phyloP scores from a whole-genome alignment of 2,888 invertebrate species.

The Dermolepida albohirtum region DNA sequence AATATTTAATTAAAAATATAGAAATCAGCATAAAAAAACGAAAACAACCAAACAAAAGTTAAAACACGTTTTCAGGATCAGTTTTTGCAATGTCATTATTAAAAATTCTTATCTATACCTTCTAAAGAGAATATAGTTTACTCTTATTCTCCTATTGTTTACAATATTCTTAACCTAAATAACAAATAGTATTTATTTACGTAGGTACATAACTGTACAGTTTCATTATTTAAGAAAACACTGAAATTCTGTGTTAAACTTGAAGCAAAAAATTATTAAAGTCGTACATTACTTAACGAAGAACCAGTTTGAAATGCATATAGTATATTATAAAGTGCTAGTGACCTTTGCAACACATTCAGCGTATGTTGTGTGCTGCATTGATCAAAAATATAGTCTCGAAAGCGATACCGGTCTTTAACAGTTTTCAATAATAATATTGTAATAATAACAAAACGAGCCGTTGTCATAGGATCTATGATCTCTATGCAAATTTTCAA shows the following conservation, averaged over 20 bases:
- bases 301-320: conserved; percentile 31
- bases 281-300: conserved; percentile 21
- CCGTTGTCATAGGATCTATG: conserved; percentile 10
- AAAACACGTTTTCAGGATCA: no score
- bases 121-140: no score
- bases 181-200: no score
- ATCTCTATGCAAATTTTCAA: conserved; percentile 31
- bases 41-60: no score
- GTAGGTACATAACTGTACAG: no score
- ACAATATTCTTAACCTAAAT: no score
- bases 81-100: no score
- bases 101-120: no score
- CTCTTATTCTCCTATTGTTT: no score
- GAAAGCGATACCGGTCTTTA: conserved; percentile 2
- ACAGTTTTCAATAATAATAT: neutral
- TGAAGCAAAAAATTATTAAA: conserved; percentile 13
- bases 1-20: no score
- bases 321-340: conserved; percentile 23
- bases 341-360: conserved; percentile 22
- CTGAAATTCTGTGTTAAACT: conserved; percentile 3
- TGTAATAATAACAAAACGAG: conserved; percentile 2
- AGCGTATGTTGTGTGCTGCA: neutral
- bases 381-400: conserved; percentile 3
- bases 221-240: no score
- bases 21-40: no score